These are phyloP conservation scores for Xiphophorus birchmanni DNA, from an alignment of 2,797 vertebrate species.

Conservation along the genomic window DNA sequence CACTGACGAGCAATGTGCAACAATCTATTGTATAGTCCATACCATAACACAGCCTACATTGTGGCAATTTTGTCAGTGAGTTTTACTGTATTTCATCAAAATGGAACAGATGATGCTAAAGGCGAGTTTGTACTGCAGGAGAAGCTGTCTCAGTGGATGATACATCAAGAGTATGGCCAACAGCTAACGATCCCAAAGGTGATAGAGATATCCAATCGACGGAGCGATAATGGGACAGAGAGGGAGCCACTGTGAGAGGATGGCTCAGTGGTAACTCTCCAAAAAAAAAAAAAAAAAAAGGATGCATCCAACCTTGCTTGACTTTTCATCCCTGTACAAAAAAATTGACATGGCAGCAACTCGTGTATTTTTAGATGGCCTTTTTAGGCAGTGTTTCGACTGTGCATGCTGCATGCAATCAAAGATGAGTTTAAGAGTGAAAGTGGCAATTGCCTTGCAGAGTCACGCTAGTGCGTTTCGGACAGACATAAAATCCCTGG, in stretches of 20 bases:
- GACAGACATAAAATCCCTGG: constrained; percentile 9
- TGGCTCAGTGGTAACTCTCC: constrained; percentile 57
- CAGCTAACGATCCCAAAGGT: constrained; percentile 66
- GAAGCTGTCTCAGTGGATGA: constrained; percentile 30
- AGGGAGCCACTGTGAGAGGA: constrained; percentile 56
- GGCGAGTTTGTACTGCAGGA: constrained; percentile 14
- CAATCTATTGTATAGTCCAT: background rate
- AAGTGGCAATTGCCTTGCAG: constrained; percentile 38
- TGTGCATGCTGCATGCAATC: constrained; percentile 34
- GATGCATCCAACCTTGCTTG: constrained; percentile 59
- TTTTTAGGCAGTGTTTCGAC: constrained; percentile 60
- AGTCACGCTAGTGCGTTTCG: constrained; percentile 26
- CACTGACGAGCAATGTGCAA: background rate
- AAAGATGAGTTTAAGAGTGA: constrained; percentile 34
- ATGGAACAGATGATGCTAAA: constrained; percentile 22
- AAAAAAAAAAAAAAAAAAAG: constrained; percentile 61
- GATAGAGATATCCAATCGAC: constrained; percentile 70
- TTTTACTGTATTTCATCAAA: constrained; percentile 19
- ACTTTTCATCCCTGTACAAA: constrained; percentile 60
- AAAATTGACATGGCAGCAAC: constrained; percentile 66
- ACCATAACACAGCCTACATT: constrained; percentile 28
- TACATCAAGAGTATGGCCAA: constrained; percentile 44
- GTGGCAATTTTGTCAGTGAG: constrained; percentile 30
- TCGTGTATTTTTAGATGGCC: constrained; percentile 72
- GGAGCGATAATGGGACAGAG: constrained; percentile 68